A percentile compares a stretch with the other conserved stretches of the same genome.
These are phyloP conservation scores for Desoria tigrina DNA, from an alignment of 2,888 invertebrate species.

Conservation along the genomic window DNA sequence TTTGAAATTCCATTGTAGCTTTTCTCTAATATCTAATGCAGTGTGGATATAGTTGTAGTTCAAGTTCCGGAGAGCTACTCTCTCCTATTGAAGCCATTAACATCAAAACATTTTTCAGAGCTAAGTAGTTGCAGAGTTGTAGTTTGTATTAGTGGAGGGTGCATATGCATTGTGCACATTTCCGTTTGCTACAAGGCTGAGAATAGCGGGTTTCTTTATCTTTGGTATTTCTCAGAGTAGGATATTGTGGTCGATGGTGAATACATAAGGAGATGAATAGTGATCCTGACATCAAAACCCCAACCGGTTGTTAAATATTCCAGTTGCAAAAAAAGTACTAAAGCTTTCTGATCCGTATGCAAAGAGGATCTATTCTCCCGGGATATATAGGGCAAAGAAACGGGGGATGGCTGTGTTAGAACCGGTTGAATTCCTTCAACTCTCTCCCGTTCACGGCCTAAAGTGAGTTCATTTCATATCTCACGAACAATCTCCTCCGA, in stretches of 20 bases:
- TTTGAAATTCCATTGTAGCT: background rate
- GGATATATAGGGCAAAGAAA: conserved; percentile 20
- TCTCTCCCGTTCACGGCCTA: background rate
- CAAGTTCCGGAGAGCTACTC: background rate
- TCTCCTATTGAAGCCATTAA: background rate
- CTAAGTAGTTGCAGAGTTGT: background rate
- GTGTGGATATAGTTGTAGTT: background rate
- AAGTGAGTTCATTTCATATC: conserved; percentile 6
- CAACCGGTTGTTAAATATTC: conserved; percentile 21
- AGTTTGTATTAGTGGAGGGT: too few relatives aligned
- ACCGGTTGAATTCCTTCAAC: conserved; percentile 7
- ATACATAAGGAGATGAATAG: conserved; percentile 7
- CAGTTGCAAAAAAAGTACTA: conserved; percentile 13
- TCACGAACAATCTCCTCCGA: background rate
- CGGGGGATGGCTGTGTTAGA: background rate
- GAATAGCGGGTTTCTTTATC: background rate
- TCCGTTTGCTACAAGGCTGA: too few relatives aligned
- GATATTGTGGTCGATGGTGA: background rate
- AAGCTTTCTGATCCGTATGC: conserved; percentile 28
- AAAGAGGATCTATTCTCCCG: conserved; percentile 22
- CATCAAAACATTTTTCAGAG: background rate
- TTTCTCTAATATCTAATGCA: too few relatives aligned
- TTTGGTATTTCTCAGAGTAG: too few relatives aligned
- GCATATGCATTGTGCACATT: too few relatives aligned
- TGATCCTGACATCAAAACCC: conserved; percentile 12